Conservation (phyloP, 2,113 vertebrate species). For the Morone chrysops region DNA sequence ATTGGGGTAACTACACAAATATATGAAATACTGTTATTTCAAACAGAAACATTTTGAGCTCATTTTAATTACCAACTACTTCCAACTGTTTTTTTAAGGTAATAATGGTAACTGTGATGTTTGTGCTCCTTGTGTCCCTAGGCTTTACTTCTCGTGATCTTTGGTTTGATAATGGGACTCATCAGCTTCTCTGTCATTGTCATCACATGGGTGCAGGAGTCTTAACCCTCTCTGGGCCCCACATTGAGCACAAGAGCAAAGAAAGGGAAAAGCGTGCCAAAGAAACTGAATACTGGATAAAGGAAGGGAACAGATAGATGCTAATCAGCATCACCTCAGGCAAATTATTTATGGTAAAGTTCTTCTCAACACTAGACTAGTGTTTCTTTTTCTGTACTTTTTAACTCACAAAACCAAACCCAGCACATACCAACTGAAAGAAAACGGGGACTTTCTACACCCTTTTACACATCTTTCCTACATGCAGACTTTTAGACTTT, state of each 20-base stretch:
- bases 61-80: neutral
- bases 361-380: neutral
- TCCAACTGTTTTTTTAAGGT: neutral
- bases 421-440: too few relatives aligned
- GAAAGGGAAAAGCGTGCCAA: slow-evolving; percentile 39
- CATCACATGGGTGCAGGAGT: slow-evolving; percentile 84
- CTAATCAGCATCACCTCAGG: slow-evolving; percentile 29
- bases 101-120: neutral
- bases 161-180: slow-evolving; percentile 89
- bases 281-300: slow-evolving; percentile 14
- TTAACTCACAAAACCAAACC: neutral
- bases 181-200: slow-evolving; percentile 90
- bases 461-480: too few relatives aligned
- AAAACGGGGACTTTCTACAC: too few relatives aligned
- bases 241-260: slow-evolving; percentile 10
- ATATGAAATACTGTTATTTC: neutral
- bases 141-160: slow-evolving; percentile 88
- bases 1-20: slow-evolving; percentile 85
- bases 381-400: neutral
- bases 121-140: slow-evolving; percentile 71
- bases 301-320: neutral
- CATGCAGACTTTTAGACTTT: neutral
- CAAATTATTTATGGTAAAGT: slow-evolving; percentile 15
- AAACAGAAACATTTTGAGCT: neutral
- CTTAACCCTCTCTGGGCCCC: slow-evolving; percentile 50